Evolutionary conservation across 2,888 invertebrate species (phyloP).

Genomic region (Ceriagrion tenellum): DNA sequence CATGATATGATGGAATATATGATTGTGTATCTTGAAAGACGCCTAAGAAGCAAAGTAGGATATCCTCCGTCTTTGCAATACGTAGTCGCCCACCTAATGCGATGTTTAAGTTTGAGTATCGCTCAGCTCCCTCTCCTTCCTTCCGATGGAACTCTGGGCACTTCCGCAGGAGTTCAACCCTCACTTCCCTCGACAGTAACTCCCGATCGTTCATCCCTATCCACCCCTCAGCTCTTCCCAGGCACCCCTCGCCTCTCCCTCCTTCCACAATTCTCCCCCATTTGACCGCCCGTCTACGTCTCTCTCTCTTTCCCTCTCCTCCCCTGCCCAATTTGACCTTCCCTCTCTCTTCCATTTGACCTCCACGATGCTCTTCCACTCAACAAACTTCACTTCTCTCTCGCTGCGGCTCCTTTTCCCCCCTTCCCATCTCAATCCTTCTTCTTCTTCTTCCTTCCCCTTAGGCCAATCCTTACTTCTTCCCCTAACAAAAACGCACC

Average conservation of each 20-base stretch:
- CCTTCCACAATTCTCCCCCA: neutral
- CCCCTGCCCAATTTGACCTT: too few relatives aligned
- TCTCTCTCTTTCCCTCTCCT: too few relatives aligned
- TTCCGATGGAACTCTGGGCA: neutral
- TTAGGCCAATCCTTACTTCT: neutral
- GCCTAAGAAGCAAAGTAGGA: too few relatives aligned
- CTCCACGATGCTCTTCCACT: too few relatives aligned
- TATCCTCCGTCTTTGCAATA: too few relatives aligned
- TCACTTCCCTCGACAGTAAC: neutral
- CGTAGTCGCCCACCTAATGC: too few relatives aligned
- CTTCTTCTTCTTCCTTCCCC: neutral
- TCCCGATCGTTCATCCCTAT: neutral
- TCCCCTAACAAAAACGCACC: neutral
- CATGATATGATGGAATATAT: too few relatives aligned
- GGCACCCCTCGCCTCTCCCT: neutral
- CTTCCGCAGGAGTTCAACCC: neutral
- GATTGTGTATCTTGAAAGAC: too few relatives aligned
- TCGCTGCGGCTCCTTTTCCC: neutral
- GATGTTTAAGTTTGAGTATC: too few relatives aligned
- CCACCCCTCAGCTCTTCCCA: neutral
- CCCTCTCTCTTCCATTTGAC: too few relatives aligned
- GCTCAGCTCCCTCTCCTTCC: neutral
- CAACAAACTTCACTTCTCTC: neutral
- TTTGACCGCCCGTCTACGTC: neutral
- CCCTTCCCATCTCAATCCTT: neutral